Percentiles rank a stretch among this genome's conserved stretches.
Evolutionary conservation across 2,113 vertebrate species (phyloP).

Genomic region (Phocoena sinus): DNA sequence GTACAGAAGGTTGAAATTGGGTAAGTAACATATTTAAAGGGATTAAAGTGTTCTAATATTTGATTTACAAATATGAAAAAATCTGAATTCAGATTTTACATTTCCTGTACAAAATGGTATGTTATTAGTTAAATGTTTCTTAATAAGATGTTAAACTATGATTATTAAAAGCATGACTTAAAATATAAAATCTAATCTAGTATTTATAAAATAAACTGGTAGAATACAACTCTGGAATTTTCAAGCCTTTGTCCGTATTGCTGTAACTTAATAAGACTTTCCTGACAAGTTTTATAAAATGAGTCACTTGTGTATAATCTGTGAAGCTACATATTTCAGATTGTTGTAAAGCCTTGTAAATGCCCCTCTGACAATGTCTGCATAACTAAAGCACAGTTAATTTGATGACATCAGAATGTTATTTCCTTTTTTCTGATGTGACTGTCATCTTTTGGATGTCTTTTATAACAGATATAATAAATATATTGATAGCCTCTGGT

Average conservation of each 20-base stretch:
- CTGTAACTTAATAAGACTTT: background rate
- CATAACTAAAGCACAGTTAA: background rate
- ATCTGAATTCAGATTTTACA: background rate
- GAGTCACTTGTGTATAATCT: background rate
- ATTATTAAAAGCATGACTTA: background rate
- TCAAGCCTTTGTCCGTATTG: background rate
- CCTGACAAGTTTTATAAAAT: background rate
- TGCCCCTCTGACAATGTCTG: background rate
- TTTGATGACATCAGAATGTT: background rate
- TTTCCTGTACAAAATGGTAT: background rate
- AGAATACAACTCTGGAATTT: background rate
- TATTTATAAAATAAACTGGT: constrained; percentile 18
- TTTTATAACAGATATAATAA: background rate
- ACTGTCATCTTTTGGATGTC: background rate
- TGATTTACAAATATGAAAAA: background rate
- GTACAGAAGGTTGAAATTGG: constrained; percentile 93
- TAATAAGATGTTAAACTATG: constrained; percentile 14
- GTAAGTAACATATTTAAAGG: constrained; percentile 74
- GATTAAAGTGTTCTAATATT: background rate
- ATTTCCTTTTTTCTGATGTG: background rate
- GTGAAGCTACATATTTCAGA: background rate
- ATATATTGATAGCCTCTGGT: constrained; percentile 4
- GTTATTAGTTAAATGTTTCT: background rate
- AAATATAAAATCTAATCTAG: background rate
- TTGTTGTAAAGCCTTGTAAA: constrained; percentile 6